Evolutionary conservation across 2,113 vertebrate species (phyloP).

Genomic region (Patagioenas fasciata): DNA sequence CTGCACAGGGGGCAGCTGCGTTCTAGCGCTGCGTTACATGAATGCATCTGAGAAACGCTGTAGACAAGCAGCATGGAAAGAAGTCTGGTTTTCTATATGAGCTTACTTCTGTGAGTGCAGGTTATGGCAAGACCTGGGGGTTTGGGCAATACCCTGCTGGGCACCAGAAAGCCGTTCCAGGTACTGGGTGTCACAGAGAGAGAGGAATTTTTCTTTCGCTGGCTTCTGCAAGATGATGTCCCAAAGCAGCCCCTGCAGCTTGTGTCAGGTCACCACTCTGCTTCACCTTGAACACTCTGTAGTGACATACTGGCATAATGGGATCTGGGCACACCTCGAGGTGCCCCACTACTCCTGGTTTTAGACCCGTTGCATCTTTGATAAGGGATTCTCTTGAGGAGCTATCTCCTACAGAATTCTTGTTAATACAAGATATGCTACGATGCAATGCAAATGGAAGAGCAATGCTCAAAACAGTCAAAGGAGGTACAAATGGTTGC

Average conservation of each 20-base stretch:
- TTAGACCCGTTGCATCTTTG: neutral
- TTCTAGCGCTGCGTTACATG: neutral
- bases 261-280: neutral
- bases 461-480: neutral
- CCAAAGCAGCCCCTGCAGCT: neutral
- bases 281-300: fast-evolving
- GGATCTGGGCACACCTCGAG: neutral
- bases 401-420: neutral
- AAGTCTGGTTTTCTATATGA: neutral
- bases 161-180: neutral
- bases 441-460: neutral
- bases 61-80: neutral
- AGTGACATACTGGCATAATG: neutral
- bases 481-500: neutral
- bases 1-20: fast-evolving
- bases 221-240: neutral
- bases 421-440: fast-evolving
- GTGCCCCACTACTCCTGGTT: neutral
- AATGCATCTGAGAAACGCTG: neutral
- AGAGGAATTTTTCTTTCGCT: neutral
- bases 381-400: neutral
- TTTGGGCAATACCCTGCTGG: neutral
- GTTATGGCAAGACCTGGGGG: neutral
- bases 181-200: fast-evolving
- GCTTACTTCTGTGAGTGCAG: neutral